Evolutionary conservation across 2,797 vertebrate genomes (phyloP).

Genomic region (Simalia tracyae): DNA sequence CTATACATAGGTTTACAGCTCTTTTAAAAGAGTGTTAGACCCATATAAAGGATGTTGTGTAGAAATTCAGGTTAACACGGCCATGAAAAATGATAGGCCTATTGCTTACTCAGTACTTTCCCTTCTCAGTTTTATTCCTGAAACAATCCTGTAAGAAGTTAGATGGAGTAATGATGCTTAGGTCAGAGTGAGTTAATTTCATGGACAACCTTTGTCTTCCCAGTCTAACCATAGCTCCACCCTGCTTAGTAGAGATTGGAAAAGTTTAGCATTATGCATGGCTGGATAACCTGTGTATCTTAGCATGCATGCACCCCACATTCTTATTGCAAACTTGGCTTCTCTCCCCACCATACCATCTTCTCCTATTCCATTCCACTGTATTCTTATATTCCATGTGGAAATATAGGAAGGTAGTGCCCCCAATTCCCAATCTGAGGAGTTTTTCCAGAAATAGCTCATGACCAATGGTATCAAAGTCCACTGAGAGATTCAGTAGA

Average conservation of each 20-base stretch:
- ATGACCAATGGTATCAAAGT: neutral
- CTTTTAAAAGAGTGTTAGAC: neutral
- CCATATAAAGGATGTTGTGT: neutral
- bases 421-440: neutral
- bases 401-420: neutral
- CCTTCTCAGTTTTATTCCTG: neutral
- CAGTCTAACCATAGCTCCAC: neutral
- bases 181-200: neutral
- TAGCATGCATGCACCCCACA: neutral
- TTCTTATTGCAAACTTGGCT: neutral
- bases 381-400: neutral
- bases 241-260: neutral
- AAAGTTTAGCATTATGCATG: neutral
- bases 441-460: neutral
- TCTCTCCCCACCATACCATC: neutral
- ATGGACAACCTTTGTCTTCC: neutral
- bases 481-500: neutral
- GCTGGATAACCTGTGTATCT: neutral
- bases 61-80: neutral
- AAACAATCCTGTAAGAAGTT: neutral
- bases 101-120: neutral
- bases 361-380: neutral
- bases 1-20: neutral
- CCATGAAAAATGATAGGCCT: neutral
- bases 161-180: neutral